Evolutionary conservation across 2,797 vertebrate genomes (phyloP).

Genomic region (Oreonectes daqikongensis): DNA sequence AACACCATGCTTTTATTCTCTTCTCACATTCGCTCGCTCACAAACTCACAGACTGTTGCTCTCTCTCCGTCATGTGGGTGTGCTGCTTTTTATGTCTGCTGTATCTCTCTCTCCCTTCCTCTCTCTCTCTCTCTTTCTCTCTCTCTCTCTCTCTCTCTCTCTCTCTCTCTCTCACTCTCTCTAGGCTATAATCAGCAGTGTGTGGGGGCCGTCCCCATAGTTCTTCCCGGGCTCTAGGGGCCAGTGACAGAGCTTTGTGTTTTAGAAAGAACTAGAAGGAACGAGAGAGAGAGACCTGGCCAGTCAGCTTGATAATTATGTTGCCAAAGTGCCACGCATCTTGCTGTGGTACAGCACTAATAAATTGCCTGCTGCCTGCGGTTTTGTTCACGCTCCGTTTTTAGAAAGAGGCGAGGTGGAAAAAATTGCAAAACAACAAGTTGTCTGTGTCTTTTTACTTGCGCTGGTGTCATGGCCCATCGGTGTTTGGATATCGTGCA

Average conservation of each 20-base stretch:
- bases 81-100: conserved; percentile 17
- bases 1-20: conserved; percentile 36
- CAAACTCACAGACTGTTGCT: conserved; percentile 14
- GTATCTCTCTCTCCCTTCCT: conserved; percentile 8
- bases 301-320: conserved; percentile 54
- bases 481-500: background rate
- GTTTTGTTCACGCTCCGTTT: conserved; percentile 49
- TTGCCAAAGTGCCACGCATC: conserved; percentile 55
- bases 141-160: conserved; percentile 28
- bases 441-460: conserved; percentile 21
- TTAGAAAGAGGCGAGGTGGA: conserved; percentile 54
- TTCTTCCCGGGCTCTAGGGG: conserved; percentile 19
- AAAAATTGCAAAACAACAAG: conserved; percentile 43
- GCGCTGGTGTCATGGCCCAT: conserved; percentile 1
- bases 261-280: conserved; percentile 19
- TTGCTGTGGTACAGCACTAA: conserved; percentile 45
- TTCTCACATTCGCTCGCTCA: conserved; percentile 25
- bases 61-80: conserved; percentile 26
- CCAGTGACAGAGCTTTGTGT: conserved; percentile 48
- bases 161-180: conserved; percentile 18
- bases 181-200: conserved; percentile 53
- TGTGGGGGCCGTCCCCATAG: conserved; percentile 28
- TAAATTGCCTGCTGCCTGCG: conserved; percentile 58
- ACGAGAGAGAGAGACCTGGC: conserved; percentile 21
- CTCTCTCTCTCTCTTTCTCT: conserved; percentile 16